A percentile compares a stretch with the other conserved stretches of the same genome.
Evolutionary conservation across 2,797 vertebrate species (phyloP).

Genomic region (Danio tinwini): DNA sequence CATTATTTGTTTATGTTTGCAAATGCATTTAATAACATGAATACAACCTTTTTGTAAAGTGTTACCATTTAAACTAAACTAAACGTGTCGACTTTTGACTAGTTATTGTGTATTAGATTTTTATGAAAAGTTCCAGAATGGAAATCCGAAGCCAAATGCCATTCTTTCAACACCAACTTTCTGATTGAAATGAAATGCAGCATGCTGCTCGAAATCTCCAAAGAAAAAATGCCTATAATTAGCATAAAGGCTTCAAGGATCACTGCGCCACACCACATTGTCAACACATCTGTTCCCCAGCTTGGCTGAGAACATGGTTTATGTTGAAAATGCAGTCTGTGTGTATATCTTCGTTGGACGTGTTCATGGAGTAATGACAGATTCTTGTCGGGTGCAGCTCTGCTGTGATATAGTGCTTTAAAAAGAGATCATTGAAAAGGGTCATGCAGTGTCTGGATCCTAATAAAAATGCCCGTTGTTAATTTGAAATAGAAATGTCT

Average conservation of each 20-base stretch:
- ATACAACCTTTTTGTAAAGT: no score
- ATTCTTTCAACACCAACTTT: not conserved
- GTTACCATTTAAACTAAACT: no score
- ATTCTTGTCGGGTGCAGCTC: constrained; percentile 65
- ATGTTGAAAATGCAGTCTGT: constrained; percentile 68
- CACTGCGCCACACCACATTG: constrained; percentile 63
- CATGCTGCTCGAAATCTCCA: not conserved
- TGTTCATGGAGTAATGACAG: constrained; percentile 69
- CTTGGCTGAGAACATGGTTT: constrained; percentile 68
- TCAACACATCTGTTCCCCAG: constrained; percentile 80
- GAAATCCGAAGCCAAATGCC: not conserved
- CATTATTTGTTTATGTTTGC: no score
- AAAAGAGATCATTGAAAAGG: constrained; percentile 30
- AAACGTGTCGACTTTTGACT: no score
- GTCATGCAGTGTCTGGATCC: constrained; percentile 33
- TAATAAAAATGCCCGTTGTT: constrained; percentile 45
- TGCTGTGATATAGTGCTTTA: constrained; percentile 63
- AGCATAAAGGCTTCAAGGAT: constrained; percentile 58
- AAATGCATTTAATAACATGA: no score
- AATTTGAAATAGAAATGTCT: constrained; percentile 26
- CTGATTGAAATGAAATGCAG: not conserved
- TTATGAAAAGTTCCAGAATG: not conserved
- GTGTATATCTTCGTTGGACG: constrained; percentile 75
- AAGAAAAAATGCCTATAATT: constrained; percentile 56
- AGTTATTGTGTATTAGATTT: no score